Conservation (phyloP, 1,140 invertebrate genomes). For the Drosophila obscura region DNA sequence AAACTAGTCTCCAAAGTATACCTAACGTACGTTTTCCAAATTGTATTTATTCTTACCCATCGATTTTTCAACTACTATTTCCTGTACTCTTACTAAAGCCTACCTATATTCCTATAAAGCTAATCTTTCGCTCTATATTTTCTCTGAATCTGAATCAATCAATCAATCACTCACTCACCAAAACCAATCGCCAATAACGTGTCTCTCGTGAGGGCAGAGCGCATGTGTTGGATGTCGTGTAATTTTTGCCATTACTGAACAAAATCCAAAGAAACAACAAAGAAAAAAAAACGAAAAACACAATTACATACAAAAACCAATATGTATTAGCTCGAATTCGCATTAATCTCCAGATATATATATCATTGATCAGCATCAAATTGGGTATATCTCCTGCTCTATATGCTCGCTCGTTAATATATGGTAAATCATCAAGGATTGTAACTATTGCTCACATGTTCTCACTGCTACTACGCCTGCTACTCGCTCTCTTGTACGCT, state of each 20-base stretch:
- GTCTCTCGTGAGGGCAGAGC: constrained; percentile 83
- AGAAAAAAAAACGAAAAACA: constrained; percentile 59
- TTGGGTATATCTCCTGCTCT: constrained; percentile 54
- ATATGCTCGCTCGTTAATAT: constrained; percentile 44
- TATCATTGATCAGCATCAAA: constrained; percentile 52
- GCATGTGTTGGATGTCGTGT: constrained; percentile 84
- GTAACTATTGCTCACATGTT: constrained; percentile 73
- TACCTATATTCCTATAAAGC: constrained; percentile 18
- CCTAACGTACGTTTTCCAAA: constrained; percentile 70
- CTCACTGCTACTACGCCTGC: constrained; percentile 48
- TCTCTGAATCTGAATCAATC: constrained; percentile 44
- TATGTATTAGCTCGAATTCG: constrained; percentile 47
- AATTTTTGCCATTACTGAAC: constrained; percentile 73
- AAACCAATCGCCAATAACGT: constrained; percentile 74
- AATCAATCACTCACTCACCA: constrained; percentile 57
- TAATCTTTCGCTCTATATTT: constrained; percentile 46
- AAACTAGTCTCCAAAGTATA: constrained; percentile 42
- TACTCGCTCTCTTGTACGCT: constrained; percentile 55
- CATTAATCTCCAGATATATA: constrained; percentile 45
- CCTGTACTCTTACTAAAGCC: constrained; percentile 40
- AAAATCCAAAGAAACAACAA: constrained; percentile 49
- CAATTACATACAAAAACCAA: constrained; percentile 38
- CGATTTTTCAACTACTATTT: constrained; percentile 37
- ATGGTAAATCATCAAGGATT: constrained; percentile 74
- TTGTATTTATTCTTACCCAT: constrained; percentile 58